These are phyloP conservation scores for Sclerodermus sp. DNA, from an alignment of 2,888 invertebrate species.

Conservation along the genomic window DNA sequence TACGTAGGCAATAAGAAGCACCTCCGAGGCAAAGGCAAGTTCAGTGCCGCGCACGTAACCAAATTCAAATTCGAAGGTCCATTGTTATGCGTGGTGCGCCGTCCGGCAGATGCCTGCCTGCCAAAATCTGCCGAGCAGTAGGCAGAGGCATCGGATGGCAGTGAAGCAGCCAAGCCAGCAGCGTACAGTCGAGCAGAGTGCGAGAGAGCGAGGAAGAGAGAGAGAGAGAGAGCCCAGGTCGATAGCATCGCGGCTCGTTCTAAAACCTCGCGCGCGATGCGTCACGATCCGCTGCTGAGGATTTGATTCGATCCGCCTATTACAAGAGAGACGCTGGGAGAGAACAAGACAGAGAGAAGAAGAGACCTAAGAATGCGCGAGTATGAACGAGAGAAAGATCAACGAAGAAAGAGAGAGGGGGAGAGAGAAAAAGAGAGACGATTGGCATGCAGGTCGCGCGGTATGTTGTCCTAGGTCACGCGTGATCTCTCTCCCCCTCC, in stretches of 20 bases:
- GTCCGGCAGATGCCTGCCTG: conserved; percentile 30
- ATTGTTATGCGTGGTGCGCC: conserved; percentile 47
- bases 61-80: conserved; percentile 43
- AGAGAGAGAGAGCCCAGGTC: background rate
- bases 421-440: conserved; percentile 38
- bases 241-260: conserved; percentile 7
- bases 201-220: background rate
- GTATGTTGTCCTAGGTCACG: conserved; percentile 57
- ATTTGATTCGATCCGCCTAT: conserved; percentile 34
- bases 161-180: background rate
- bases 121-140: conserved; percentile 40
- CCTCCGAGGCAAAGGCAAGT: conserved; percentile 9
- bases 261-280: conserved; percentile 36
- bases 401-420: background rate
- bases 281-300: conserved; percentile 36
- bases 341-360: conserved; percentile 16
- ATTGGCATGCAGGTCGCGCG: conserved; percentile 57
- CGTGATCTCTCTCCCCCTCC: conserved; percentile 42
- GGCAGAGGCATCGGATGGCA: conserved; percentile 13
- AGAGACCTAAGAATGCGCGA: conserved; percentile 17
- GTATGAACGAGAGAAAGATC: conserved; percentile 13
- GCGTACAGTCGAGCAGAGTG: conserved; percentile 2
- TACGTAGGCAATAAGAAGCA: conserved; percentile 1
- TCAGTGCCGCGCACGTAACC: conserved; percentile 26
- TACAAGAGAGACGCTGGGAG: conserved; percentile 17